Percentiles rank a stretch among this genome's conserved stretches.
phyloP scores from a whole-genome alignment of 2,113 vertebrate genomes.

The Progne subis region DNA sequence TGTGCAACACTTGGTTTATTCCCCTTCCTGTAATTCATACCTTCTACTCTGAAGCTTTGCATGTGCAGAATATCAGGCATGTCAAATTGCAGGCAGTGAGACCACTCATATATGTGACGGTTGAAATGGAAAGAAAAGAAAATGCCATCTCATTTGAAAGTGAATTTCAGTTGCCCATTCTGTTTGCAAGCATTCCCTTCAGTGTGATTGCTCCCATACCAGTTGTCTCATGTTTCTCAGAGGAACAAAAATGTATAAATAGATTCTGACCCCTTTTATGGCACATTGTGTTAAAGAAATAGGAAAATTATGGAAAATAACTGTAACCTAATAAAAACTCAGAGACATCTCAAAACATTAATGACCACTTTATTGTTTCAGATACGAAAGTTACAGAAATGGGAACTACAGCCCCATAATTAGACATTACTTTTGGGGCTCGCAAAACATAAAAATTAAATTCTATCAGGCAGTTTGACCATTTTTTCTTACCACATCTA shows the following conservation, averaged over 20 bases:
- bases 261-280: not conserved
- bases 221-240: not conserved
- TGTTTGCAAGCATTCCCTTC: not conserved
- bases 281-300: not conserved
- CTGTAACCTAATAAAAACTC: not conserved
- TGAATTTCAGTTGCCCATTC: not conserved
- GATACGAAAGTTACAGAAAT: not conserved
- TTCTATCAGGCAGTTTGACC: not conserved
- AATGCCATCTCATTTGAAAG: not conserved
- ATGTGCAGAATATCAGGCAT: not conserved
- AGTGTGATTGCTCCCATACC: not conserved
- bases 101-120: not conserved
- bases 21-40: slow-evolving; percentile 11
- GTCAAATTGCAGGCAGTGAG: not conserved
- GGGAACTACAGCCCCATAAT: not conserved
- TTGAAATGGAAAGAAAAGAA: not conserved
- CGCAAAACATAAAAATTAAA: not conserved
- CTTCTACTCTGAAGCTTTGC: not conserved
- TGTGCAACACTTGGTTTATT: not conserved
- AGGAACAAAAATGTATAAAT: not conserved
- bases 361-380: not conserved
- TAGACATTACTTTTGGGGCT: not conserved
- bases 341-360: not conserved
- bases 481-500: not conserved
- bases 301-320: not conserved